Conservation (phyloP, 2,888 invertebrate genomes). For the Selenia dentaria region DNA sequence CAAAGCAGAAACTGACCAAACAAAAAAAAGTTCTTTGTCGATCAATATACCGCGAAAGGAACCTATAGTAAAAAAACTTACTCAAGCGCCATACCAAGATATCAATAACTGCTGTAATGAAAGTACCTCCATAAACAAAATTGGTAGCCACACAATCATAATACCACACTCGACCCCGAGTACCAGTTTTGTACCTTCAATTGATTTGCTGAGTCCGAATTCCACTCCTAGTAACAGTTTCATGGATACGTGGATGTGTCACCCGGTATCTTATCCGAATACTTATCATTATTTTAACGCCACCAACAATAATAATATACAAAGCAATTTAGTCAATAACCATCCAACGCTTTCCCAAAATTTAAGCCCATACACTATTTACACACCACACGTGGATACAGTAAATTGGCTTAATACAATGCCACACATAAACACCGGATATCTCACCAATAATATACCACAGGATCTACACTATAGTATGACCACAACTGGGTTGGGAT, state of each 20-base stretch:
- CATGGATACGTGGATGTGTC: constrained; percentile 2
- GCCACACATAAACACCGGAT: neutral
- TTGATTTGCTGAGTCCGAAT: neutral
- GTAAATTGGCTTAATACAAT: constrained; percentile 1
- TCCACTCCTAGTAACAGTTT: neutral
- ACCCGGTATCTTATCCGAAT: neutral
- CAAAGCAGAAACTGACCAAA: too few relatives aligned
- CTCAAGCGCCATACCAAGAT: too few relatives aligned
- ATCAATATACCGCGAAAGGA: too few relatives aligned
- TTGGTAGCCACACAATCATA: too few relatives aligned
- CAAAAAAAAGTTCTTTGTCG: too few relatives aligned
- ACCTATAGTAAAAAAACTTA: too few relatives aligned
- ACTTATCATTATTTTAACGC: neutral
- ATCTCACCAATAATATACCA: neutral
- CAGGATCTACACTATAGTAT: neutral
- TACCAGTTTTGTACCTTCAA: neutral
- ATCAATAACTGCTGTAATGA: too few relatives aligned
- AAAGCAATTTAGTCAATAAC: neutral
- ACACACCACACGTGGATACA: constrained; percentile 6
- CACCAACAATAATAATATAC: neutral
- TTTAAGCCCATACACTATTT: neutral
- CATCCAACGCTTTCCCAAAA: neutral
- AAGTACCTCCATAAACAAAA: too few relatives aligned
- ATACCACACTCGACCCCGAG: too few relatives aligned
- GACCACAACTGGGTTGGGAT: too few relatives aligned